Conservation (phyloP, 2,113 vertebrate genomes). For the Dolichotis patagonum region DNA sequence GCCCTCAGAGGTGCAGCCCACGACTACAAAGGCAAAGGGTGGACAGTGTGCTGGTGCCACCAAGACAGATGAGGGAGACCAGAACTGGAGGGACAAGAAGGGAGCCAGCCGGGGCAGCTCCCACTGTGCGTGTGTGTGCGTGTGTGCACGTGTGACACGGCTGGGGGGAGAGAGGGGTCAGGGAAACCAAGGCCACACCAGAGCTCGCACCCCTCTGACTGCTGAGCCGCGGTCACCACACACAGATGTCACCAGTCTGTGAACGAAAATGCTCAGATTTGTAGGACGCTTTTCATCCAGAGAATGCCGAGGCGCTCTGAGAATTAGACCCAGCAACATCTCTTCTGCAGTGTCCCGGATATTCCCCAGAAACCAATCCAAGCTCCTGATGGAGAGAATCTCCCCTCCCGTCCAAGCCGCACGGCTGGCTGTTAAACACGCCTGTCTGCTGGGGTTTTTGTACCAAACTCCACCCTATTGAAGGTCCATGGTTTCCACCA, state of each 20-base stretch:
- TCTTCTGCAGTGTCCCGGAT: background rate
- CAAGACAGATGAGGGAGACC: slow-evolving; percentile 55
- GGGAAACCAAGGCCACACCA: background rate
- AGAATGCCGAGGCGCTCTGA: slow-evolving; percentile 56
- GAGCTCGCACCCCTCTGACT: slow-evolving; percentile 24
- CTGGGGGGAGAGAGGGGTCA: slow-evolving; percentile 18
- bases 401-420: background rate
- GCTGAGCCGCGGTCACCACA: slow-evolving; percentile 38
- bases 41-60: background rate
- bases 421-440: slow-evolving; percentile 20
- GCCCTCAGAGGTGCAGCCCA: background rate
- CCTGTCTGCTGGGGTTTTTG: slow-evolving; percentile 50
- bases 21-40: slow-evolving; percentile 15
- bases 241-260: slow-evolving; percentile 44
- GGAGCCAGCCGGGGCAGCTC: background rate
- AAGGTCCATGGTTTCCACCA: slow-evolving; percentile 44
- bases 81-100: slow-evolving; percentile 26
- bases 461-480: background rate
- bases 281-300: background rate
- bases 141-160: too few species aligned
- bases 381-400: background rate
- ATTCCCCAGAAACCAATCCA: slow-evolving; percentile 2
- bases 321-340: slow-evolving; percentile 54
- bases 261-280: slow-evolving; percentile 52
- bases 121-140: background rate